A percentile compares a stretch with the other conserved stretches of the same genome.
Conservation (phyloP, 2,113 vertebrate species). For the Melanostigma gelatinosum region DNA sequence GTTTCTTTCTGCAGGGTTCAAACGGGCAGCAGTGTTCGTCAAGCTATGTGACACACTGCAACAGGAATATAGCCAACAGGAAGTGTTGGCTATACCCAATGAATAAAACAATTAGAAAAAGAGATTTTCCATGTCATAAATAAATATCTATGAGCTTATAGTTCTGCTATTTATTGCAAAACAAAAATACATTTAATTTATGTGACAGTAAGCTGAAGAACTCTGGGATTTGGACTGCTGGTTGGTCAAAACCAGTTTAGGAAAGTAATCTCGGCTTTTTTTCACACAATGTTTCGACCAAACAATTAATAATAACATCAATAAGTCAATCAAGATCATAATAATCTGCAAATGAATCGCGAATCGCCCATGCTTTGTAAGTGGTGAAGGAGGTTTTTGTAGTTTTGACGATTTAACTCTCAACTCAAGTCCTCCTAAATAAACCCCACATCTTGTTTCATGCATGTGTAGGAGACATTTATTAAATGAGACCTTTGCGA, state of each 20-base stretch:
- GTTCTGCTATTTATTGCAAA: background rate
- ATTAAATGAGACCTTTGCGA: background rate
- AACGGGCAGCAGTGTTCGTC: background rate
- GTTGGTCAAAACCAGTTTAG: background rate
- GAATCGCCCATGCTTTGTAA: background rate
- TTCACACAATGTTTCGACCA: background rate
- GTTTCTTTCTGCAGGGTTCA: background rate
- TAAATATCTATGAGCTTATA: background rate
- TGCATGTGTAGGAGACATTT: background rate
- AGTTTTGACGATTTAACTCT: background rate
- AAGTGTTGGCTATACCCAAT: background rate
- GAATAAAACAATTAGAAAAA: background rate
- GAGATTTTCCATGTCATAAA: background rate
- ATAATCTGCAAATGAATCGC: background rate
- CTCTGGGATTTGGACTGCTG: background rate
- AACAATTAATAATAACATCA: background rate
- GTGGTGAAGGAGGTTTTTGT: background rate
- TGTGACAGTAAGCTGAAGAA: background rate
- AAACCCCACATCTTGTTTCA: conserved; percentile 4
- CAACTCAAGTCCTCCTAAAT: background rate
- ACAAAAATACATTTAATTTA: background rate
- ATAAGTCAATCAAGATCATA: background rate
- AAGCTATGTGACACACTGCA: background rate
- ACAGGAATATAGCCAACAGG: background rate
- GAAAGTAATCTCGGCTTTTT: background rate